These are phyloP conservation scores for Heliconius ismenius DNA, from an alignment of 2,888 invertebrate genomes.

Conservation along the genomic window DNA sequence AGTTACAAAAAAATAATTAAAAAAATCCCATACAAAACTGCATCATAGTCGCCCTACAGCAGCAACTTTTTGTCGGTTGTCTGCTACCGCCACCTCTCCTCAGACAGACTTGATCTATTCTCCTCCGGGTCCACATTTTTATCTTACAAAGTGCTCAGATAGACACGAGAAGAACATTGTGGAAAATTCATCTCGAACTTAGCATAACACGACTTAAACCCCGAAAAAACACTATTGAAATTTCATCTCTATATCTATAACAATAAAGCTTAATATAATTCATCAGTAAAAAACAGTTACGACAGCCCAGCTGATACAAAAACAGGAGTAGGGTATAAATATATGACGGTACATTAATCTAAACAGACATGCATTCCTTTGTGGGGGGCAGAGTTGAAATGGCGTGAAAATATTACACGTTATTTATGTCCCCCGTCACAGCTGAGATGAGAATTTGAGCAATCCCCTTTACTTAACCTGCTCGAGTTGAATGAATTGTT, in stretches of 20 bases:
- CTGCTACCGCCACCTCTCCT: constrained; percentile 58
- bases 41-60: constrained; percentile 46
- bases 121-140: constrained; percentile 75
- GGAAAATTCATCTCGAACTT: constrained; percentile 72
- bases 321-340: constrained; percentile 73
- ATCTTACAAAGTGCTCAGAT: constrained; percentile 81
- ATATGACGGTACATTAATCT: constrained; percentile 81
- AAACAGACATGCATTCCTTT: constrained; percentile 76
- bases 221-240: constrained; percentile 4
- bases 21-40: neutral
- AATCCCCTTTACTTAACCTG: constrained; percentile 46
- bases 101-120: constrained; percentile 76
- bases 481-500: constrained; percentile 41
- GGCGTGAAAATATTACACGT: constrained; percentile 80
- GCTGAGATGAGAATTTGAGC: constrained; percentile 61
- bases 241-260: constrained; percentile 10
- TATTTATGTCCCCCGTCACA: constrained; percentile 70
- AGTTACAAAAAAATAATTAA: neutral
- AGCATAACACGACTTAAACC: constrained; percentile 49
- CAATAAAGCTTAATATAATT: constrained; percentile 45
- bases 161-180: constrained; percentile 77
- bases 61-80: constrained; percentile 67
- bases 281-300: constrained; percentile 50
- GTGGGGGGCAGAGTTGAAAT: constrained; percentile 76
- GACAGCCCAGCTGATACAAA: constrained; percentile 56